Evolutionary conservation across 2,113 vertebrate species (phyloP).

Genomic region (Sinocyclocheilus rhinocerous): DNA sequence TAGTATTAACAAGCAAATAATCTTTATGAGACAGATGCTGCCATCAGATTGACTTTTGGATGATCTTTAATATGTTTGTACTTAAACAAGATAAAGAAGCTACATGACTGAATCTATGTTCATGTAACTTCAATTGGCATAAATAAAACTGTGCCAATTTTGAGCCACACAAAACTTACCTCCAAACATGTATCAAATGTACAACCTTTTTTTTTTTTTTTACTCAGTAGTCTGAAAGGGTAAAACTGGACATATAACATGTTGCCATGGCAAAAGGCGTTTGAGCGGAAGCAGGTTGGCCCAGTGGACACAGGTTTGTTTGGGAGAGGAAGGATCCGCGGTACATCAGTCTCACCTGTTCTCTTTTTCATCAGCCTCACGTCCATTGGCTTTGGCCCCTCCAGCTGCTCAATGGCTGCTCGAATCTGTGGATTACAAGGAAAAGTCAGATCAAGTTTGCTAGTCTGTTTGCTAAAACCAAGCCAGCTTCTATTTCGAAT

Average conservation of each 20-base stretch:
- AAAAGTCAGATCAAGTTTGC: not conserved
- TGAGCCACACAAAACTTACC: constrained; percentile 49
- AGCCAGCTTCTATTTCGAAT: not conserved
- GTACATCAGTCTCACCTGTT: constrained; percentile 91
- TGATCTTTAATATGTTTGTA: not conserved
- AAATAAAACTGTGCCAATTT: not conserved
- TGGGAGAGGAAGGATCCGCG: constrained; percentile 69
- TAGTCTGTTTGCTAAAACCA: not conserved
- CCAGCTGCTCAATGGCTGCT: constrained; percentile 89
- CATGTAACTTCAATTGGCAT: constrained; percentile 20
- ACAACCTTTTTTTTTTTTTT: not conserved
- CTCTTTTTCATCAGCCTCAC: constrained; percentile 98
- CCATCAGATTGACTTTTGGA: not conserved
- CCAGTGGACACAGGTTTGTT: constrained; percentile 75
- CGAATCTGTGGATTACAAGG: constrained; percentile 80
- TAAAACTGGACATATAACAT: constrained; percentile 57
- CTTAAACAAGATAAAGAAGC: not conserved
- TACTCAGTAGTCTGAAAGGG: not conserved
- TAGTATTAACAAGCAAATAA: not conserved
- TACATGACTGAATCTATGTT: not conserved
- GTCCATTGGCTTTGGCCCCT: constrained; percentile 96
- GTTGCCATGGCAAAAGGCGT: constrained; percentile 94
- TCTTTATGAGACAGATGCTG: constrained; percentile 13
- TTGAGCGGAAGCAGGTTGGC: constrained; percentile 86
- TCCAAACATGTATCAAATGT: constrained; percentile 7